Evolutionary conservation across 2,888 invertebrate genomes (phyloP).

Genomic region (Hypsopygia costalis): DNA sequence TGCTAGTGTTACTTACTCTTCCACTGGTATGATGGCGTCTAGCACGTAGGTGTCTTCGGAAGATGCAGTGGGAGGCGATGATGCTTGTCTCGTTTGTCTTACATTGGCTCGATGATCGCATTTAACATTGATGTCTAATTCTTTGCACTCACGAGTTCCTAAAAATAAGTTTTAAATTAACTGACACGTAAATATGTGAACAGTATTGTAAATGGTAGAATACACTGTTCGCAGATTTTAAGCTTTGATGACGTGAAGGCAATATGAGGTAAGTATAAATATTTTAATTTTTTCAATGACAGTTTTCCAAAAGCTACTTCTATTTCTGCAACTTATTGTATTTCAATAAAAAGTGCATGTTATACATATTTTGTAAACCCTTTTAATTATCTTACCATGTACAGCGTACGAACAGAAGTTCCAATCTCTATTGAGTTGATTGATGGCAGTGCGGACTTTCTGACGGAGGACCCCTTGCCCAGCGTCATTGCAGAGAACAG

Average conservation of each 20-base stretch:
- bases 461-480: slow-evolving; percentile 95
- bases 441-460: slow-evolving; percentile 93
- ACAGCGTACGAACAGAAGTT: slow-evolving; percentile 96
- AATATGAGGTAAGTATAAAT: no score
- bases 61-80: slow-evolving; percentile 75
- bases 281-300: no score
- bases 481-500: slow-evolving; percentile 97
- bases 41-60: slow-evolving; percentile 91
- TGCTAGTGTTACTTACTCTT: slow-evolving; percentile 84
- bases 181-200: background rate
- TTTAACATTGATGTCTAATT: slow-evolving; percentile 93
- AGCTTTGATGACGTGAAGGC: no score
- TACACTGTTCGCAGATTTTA: no score
- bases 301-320: no score
- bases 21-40: slow-evolving; percentile 90
- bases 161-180: slow-evolving; percentile 2
- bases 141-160: slow-evolving; percentile 92
- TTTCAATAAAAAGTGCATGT: no score
- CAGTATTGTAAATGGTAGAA: background rate
- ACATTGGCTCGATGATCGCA: slow-evolving; percentile 89
- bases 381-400: slow-evolving; percentile 82
- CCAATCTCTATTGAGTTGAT: slow-evolving; percentile 96
- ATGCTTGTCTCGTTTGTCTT: slow-evolving; percentile 83
- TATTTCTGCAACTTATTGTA: no score
- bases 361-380: no score